Percentiles rank a stretch among this genome's conserved stretches.
Conservation (phyloP, 2,113 vertebrate species). For the Labeo rohita region DNA sequence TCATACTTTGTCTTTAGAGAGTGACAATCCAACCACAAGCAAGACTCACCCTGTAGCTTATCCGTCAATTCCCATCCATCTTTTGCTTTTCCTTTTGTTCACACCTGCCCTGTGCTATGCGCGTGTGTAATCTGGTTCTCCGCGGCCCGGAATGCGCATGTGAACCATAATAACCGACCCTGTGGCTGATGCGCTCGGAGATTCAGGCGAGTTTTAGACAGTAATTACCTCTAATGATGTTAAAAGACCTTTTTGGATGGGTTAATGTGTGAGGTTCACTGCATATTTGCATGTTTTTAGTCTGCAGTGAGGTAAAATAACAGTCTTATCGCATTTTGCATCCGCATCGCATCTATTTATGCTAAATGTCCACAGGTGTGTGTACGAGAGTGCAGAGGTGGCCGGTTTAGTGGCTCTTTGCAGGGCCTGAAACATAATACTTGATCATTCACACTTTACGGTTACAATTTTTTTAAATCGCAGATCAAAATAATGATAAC, state of each 20-base stretch:
- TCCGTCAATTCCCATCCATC: conserved; percentile 61
- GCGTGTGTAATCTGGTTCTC: not conserved
- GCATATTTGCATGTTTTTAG: conserved; percentile 25
- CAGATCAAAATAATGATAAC: conserved; percentile 12
- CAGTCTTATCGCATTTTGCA: not conserved
- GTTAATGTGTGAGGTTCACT: conserved; percentile 61
- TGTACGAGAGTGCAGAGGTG: not conserved
- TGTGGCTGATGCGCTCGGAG: not conserved
- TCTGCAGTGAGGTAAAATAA: not conserved
- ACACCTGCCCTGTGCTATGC: conserved; percentile 52
- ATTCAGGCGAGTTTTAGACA: conserved; percentile 23
- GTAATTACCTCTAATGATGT: conserved; percentile 69
- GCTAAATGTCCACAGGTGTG: conserved; percentile 26
- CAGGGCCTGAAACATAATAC: not conserved
- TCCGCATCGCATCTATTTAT: not conserved
- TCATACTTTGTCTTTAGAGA: conserved; percentile 6
- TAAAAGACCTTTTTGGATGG: conserved; percentile 59
- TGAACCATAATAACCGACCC: conserved; percentile 7
- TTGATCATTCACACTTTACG: not conserved
- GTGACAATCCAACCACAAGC: conserved; percentile 28
- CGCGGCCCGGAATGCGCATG: not conserved
- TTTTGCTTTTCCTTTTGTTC: conserved; percentile 57
- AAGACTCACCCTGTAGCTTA: conserved; percentile 14
- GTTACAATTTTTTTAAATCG: not conserved
- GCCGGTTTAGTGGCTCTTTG: not conserved